Conservation (phyloP, 2,888 invertebrate genomes). For the Apamea crenata region DNA sequence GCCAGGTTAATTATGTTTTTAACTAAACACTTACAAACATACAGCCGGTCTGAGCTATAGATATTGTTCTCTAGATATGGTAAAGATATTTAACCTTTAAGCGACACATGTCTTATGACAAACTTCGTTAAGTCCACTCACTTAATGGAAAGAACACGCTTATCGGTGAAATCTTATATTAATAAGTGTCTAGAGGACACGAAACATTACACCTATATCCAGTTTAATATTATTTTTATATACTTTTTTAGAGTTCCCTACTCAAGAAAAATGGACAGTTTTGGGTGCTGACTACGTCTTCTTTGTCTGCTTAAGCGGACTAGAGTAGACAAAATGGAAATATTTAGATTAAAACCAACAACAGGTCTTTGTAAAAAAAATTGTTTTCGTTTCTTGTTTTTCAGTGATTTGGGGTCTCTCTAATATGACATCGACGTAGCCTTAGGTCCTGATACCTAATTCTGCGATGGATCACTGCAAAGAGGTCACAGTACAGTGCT, state of each 20-base stretch:
- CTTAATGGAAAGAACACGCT: conserved; percentile 44
- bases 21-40: conserved; percentile 18
- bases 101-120: conserved; percentile 63
- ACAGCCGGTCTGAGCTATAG: conserved; percentile 20
- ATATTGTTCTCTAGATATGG: conserved; percentile 51
- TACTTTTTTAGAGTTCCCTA: not conserved
- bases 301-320: not conserved
- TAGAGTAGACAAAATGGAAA: no score
- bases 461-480: not conserved
- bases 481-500: not conserved
- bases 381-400: no score
- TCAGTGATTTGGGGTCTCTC: not conserved
- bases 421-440: not conserved
- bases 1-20: not conserved
- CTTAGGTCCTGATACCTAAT: not conserved
- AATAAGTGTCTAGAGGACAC: conserved; percentile 23
- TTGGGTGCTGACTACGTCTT: not conserved
- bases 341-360: not conserved
- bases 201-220: conserved; percentile 26
- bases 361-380: no score
- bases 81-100: conserved; percentile 64
- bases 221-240: conserved; percentile 6
- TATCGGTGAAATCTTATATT: conserved; percentile 58
- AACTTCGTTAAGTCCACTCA: conserved; percentile 57
- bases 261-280: not conserved